phyloP scores from a whole-genome alignment of 2,888 invertebrate genomes.

The Brachyopa scutellaris region DNA sequence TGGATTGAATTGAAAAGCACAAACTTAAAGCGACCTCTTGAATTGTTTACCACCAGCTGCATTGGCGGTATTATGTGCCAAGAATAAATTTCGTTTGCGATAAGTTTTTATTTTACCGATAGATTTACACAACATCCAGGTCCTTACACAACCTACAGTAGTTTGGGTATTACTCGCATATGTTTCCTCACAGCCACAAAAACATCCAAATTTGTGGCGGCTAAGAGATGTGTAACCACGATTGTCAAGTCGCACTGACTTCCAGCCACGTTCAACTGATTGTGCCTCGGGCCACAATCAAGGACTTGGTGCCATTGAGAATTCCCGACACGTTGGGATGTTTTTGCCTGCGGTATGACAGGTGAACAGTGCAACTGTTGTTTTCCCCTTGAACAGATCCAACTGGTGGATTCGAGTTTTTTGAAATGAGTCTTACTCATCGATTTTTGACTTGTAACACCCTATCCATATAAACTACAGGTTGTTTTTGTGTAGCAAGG shows the following conservation, averaged over 20 bases:
- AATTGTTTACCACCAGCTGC: background rate
- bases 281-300: constrained; percentile 20
- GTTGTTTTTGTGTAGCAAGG: background rate
- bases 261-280: constrained; percentile 30
- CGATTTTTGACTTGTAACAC: background rate
- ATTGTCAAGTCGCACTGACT: constrained; percentile 30
- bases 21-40: background rate
- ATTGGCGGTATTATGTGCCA: constrained; percentile 16
- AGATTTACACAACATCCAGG: constrained; percentile 25
- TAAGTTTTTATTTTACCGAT: constrained; percentile 32
- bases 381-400: constrained; percentile 27
- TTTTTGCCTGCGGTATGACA: constrained; percentile 21
- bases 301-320: constrained; percentile 18
- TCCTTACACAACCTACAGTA: background rate
- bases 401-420: constrained; percentile 28
- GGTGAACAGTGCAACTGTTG: background rate
- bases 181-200: constrained; percentile 12
- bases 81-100: constrained; percentile 33
- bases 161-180: background rate
- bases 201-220: constrained; percentile 4
- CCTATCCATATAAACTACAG: background rate
- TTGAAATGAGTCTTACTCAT: constrained; percentile 9
- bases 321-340: constrained; percentile 36
- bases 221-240: constrained; percentile 14
- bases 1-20: no score